Percentiles rank a stretch among this genome's conserved stretches.
These are phyloP conservation scores for Atta colombica DNA, from an alignment of 1,140 invertebrate genomes.

Conservation along the genomic window DNA sequence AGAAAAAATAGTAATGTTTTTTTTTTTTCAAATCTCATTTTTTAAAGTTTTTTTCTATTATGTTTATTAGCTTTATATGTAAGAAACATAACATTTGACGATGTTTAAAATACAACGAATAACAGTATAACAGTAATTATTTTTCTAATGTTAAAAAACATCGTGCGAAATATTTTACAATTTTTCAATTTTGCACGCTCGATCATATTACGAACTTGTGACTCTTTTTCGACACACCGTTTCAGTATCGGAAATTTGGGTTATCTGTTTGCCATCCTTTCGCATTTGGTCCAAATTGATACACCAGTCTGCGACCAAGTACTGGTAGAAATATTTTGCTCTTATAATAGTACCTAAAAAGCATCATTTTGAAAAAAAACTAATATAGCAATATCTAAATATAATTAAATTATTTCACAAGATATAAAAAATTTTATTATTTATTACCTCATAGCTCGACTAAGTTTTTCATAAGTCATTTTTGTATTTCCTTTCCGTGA, in stretches of 20 bases:
- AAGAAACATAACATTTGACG: not conserved
- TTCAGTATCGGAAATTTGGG: slow-evolving; percentile 88
- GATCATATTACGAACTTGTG: not conserved
- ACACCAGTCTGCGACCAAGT: slow-evolving; percentile 93
- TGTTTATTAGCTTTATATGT: not conserved
- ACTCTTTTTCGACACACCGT: not conserved
- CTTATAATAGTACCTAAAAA: slow-evolving; percentile 94
- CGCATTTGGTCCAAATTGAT: slow-evolving; percentile 94
- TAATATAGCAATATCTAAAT: not conserved
- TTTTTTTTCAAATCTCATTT: not conserved
- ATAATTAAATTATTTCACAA: not conserved
- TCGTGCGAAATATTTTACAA: slow-evolving; percentile 19
- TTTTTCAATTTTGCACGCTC: not conserved
- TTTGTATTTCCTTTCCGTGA: slow-evolving; percentile 94
- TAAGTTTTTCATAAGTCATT: slow-evolving; percentile 98
- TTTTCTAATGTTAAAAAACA: not conserved
- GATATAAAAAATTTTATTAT: slow-evolving; percentile 37
- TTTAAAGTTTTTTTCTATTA: not conserved
- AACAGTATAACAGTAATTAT: not conserved
- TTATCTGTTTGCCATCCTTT: slow-evolving; percentile 91
- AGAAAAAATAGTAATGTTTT: not conserved
- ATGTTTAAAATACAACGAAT: not conserved
- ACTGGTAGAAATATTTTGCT: slow-evolving; percentile 93
- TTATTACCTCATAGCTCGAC: slow-evolving; percentile 94
- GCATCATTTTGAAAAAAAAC: not conserved